Evolutionary conservation across 2,888 invertebrate genomes (phyloP).

Genomic region (Acrocera orbiculus): DNA sequence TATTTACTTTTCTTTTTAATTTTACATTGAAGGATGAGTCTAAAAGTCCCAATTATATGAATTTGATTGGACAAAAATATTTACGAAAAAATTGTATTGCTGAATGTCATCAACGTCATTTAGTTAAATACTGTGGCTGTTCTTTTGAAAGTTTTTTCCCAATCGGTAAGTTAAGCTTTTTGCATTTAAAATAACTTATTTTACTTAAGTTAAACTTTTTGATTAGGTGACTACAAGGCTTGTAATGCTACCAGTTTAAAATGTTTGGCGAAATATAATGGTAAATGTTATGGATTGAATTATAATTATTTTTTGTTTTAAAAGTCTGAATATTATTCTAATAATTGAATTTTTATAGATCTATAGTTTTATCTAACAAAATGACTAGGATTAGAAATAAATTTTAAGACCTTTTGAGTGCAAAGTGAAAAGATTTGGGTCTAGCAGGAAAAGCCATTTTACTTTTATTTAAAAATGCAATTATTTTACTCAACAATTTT

Average conservation of each 20-base stretch:
- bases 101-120: slow-evolving; percentile 27
- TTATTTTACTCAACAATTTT: too few relatives aligned
- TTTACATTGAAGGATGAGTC: slow-evolving; percentile 19
- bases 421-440: too few relatives aligned
- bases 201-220: background rate
- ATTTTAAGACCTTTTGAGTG: too few relatives aligned
- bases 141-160: slow-evolving; percentile 28
- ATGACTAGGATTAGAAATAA: too few relatives aligned
- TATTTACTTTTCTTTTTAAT: too few relatives aligned
- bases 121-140: slow-evolving; percentile 26
- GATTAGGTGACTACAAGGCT: slow-evolving; percentile 9
- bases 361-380: too few relatives aligned
- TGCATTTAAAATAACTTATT: background rate
- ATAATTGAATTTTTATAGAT: too few relatives aligned
- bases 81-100: slow-evolving; percentile 27
- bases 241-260: slow-evolving; percentile 17
- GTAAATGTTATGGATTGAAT: too few relatives aligned
- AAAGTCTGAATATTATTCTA: too few relatives aligned
- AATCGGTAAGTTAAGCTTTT: slow-evolving; percentile 17
- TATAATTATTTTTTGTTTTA: too few relatives aligned
- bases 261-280: slow-evolving; percentile 20
- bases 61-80: slow-evolving; percentile 23
- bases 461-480: too few relatives aligned
- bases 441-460: too few relatives aligned
- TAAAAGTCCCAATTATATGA: slow-evolving; percentile 19